phyloP scores from a whole-genome alignment of 2,888 invertebrate species.

The Brassicogethes aeneus region DNA sequence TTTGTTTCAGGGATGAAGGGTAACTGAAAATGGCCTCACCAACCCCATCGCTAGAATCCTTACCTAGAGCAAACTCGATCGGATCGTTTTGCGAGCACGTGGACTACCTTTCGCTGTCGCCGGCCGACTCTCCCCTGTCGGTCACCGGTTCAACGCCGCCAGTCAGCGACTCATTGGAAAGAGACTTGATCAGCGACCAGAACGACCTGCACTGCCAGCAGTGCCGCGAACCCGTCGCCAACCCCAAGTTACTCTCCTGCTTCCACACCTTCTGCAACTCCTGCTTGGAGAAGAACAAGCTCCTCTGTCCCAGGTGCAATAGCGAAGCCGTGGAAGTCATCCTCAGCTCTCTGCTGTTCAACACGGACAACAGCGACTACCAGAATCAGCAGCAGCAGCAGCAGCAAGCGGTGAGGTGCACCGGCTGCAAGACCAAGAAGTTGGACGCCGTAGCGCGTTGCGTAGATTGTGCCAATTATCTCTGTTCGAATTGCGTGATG shows the following conservation, averaged over 20 bases:
- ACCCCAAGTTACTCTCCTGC: constrained; percentile 70
- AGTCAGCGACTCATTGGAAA: constrained; percentile 74
- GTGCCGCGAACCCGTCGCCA: constrained; percentile 67
- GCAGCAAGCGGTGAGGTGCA: constrained; percentile 63
- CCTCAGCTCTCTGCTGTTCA: constrained; percentile 33
- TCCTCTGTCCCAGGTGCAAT: constrained; percentile 64
- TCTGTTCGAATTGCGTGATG: constrained; percentile 96
- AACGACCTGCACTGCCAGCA: constrained; percentile 47
- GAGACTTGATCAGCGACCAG: constrained; percentile 41
- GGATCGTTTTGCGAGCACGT: constrained; percentile 76
- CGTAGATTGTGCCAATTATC: constrained; percentile 91
- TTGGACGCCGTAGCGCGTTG: constrained; percentile 92
- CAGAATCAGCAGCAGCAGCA: constrained; percentile 36
- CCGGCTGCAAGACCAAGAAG: constrained; percentile 93
- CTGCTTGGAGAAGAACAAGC: constrained; percentile 72
- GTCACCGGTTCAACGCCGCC: constrained; percentile 83
- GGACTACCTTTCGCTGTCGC: constrained; percentile 58
- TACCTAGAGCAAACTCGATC: constrained; percentile 84
- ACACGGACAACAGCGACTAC: constrained; percentile 31
- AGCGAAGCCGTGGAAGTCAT: constrained; percentile 42
- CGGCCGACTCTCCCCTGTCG: constrained; percentile 65
- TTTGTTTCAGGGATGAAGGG: constrained; percentile 73
- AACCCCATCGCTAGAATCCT: constrained; percentile 88
- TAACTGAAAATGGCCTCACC: constrained; percentile 89
- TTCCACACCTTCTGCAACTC: constrained; percentile 77